Base-by-base conservation (phyloP, 2,113 vertebrate species). In the Notarius quadriscutis region DNA sequence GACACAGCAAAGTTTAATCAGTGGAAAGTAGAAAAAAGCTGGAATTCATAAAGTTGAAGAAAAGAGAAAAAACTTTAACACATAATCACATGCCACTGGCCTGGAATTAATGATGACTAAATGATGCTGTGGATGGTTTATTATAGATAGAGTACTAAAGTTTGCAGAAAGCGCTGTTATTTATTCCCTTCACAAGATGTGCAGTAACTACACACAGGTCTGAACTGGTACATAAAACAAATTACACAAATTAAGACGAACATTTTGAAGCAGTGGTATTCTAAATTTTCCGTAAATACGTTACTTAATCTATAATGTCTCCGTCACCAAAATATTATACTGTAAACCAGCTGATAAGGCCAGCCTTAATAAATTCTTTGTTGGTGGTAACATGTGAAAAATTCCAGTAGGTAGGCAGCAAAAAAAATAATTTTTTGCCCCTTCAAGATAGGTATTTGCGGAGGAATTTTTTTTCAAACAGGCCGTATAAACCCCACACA, bases 41-140 rank as follows among this genome's bases (percentile, higher is more conserved):
- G 81, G 58, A 77, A 57, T 78, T 71, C 65, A 50, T 48, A 72
- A 50, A 69, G 11, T 71, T 81, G 79, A 83, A n/a, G 63, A 27
- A 67, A n/a, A 67, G n/a, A 27, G 63, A n/a, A 67, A 67, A 67
- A 27, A 12, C 9, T n/a, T 27, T 2, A 12, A 67, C 63, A 5
- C 25, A 27, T 11, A 11, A 88, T 51, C 84, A 60, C 22, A 75
- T n/a, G 10, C 14, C 65, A 87, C 75, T 89, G 89, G 85, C 83
- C 80, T 92, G 89, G 90, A 87, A 90, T 55, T 83, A 84, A 88
- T 65, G 18, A 84, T 74, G 58, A 85, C 58, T 81, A 82, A 87
- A 87, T 89, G 15, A 53, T 41, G 34, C 79, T 57, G 57, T 22
- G 22, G 41, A 72, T 82, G 22, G 22, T 83, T 7, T 14, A 11